Evolutionary conservation across 2,888 invertebrate genomes (phyloP), one percentile per base, ranked within the genome.

Genomic region (Drosophila yooni): DNA sequence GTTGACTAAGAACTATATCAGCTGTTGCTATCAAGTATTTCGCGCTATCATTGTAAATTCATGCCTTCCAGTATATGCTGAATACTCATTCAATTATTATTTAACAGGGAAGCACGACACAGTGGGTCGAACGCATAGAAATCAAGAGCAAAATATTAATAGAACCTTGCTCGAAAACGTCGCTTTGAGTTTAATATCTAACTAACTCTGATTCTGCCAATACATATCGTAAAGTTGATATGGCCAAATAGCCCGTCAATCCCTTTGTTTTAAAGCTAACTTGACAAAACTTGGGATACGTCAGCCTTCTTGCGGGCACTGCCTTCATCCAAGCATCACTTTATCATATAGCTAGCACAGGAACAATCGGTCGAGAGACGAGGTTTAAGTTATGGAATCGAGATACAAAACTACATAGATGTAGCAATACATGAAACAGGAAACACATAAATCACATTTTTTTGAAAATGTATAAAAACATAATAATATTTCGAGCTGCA

Each of bases 1-100:
- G 57, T 57, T 57, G 57, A 57, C 57, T 57, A 33, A 57, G 31
- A 57, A 18, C 31, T 29, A 11, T 57, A 11, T 43, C 31, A 31
- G 57, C 31, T 43, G 43, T 43, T 40, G 31, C 21, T 43, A 57
- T 57, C 57, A 43, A 21, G 15, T 33, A 57, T 43, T 18, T 43
- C 15, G 18, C 43, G 3, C 21, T 21, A 25, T 57, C 31, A 57
- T 33, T 18, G 21, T 33, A 3, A 25, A 57, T 43, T 31, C 11
- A 25, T 43, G 43, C 18, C 3, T 56, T 40, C 7, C n/a, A 40
- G 38, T 21, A n/a, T 21, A 43, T 2, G n/a, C 40, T 31, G 6
- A 43, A 40, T 40, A 57, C 40, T 18, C 40, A 21, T 21, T 57
- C 57, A 43, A 31, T 43, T 15, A 43, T 57, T 15, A 15, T 21